A percentile compares a stretch with the other conserved stretches of the same genome.
Conservation (phyloP, 2,888 invertebrate genomes). For the Drosophila quasianomalipes region DNA sequence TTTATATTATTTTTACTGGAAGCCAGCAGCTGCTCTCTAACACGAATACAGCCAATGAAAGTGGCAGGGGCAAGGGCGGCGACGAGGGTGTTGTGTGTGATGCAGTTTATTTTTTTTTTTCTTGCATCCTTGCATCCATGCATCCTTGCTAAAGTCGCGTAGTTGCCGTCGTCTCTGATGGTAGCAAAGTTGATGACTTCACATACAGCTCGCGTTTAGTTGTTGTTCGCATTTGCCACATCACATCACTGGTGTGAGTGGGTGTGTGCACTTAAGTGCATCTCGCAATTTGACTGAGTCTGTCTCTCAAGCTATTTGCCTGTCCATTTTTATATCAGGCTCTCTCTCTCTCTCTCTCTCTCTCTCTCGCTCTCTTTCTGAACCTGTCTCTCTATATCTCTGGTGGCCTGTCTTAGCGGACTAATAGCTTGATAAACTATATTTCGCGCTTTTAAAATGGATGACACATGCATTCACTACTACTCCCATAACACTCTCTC, state of each 20-base stretch:
- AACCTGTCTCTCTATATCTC: slow-evolving; percentile 18
- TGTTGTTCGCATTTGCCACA: slow-evolving; percentile 43
- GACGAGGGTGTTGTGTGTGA: background rate
- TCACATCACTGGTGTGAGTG: slow-evolving; percentile 10
- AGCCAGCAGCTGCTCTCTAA: slow-evolving; percentile 27
- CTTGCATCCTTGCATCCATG: slow-evolving; percentile 13
- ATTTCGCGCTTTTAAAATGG: slow-evolving; percentile 65
- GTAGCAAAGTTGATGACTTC: slow-evolving; percentile 59
- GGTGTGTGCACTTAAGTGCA: slow-evolving; percentile 61
- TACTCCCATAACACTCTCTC: background rate
- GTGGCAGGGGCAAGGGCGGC: background rate
- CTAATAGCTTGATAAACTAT: slow-evolving; percentile 76
- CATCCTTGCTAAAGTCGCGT: slow-evolving; percentile 19
- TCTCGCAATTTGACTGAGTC: slow-evolving; percentile 61
- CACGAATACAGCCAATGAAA: background rate
- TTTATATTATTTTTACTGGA: slow-evolving; percentile 60
- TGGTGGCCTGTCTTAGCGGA: slow-evolving; percentile 40
- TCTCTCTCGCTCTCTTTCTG: slow-evolving; percentile 10
- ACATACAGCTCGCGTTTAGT: slow-evolving; percentile 43
- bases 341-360: background rate
- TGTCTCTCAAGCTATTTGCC: slow-evolving; percentile 28
- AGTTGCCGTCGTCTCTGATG: slow-evolving; percentile 31
- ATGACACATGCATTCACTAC: slow-evolving; percentile 32
- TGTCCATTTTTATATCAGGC: slow-evolving; percentile 18
- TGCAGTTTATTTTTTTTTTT: slow-evolving; percentile 2